Conservation (phyloP, 2,113 vertebrate species). For the Calidris pygmaea region DNA sequence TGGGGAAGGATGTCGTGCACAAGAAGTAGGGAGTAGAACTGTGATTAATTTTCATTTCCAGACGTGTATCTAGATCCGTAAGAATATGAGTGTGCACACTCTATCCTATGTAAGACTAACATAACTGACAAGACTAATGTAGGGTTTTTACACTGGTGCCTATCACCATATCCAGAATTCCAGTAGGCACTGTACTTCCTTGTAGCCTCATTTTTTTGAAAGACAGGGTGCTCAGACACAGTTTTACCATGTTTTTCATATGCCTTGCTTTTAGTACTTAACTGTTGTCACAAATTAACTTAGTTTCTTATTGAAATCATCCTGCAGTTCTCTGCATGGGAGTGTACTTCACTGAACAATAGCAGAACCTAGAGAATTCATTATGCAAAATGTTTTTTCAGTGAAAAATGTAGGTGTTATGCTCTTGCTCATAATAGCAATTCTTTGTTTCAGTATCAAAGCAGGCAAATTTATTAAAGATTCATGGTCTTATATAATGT, state of each 20-base stretch:
- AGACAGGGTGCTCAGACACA: neutral
- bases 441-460: constrained; percentile 15
- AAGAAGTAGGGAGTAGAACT: neutral
- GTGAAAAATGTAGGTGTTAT: constrained; percentile 13
- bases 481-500: neutral
- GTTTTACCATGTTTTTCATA: neutral
- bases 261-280: neutral
- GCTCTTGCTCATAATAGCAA: neutral
- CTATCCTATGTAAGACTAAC: neutral
- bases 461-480: neutral
- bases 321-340: constrained; percentile 30
- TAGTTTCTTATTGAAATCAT: constrained; percentile 12
- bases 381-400: constrained; percentile 11
- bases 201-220: neutral
- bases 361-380: constrained; percentile 21
- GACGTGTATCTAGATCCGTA: neutral
- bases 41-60: neutral
- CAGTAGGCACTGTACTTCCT: neutral
- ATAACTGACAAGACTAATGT: neutral
- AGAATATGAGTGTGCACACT: neutral
- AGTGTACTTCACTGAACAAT: constrained; percentile 29
- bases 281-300: constrained; percentile 15
- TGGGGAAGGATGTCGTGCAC: neutral
- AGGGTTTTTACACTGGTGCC: neutral
- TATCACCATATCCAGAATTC: neutral